Evolutionary conservation across 2,113 vertebrate genomes (phyloP), one percentile per base, ranked within the genome.

Genomic region (Peromyscus californicus): DNA sequence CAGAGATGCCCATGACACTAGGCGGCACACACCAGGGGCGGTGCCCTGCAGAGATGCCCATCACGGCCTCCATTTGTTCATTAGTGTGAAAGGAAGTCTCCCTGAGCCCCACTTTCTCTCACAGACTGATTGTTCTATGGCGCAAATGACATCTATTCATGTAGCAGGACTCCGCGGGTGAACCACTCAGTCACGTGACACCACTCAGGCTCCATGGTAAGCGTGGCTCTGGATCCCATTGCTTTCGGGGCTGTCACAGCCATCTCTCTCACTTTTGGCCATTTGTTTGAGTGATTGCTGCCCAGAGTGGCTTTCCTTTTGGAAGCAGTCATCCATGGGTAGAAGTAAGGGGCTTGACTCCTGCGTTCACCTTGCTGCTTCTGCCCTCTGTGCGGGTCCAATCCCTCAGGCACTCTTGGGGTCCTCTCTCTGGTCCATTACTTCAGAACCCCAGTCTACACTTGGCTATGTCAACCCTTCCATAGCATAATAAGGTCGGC

Each of bases 201-300:
- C 13, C 19, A 0, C 0, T 54, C 3, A 5, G 45, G 59, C 74
- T 16, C 17, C 5, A 1, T 8, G 33, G 9, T 48, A n/a, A 39
- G 21, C 9, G 21, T 57, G 12, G 19, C 17, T 15, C 7, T 3
- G 36, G 0, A 57, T 36, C n/a, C 10, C 13, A 0, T 0, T 31
- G 2, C 5, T 0, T 36, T 0, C 2, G 1, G 36, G 75, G 69
- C 13, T 48, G 15, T 76, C 11, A 42, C 22, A 6, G 11, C 24
- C 21, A 1, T 6, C 45, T 21, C 4, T 63, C 16, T 22, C 45
- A 42, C 39, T 57, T 45, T 26, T 22, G 16, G 24, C 26, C 48
- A 21, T n/a, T 84, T 36, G n/a, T 48, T 13, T 26, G 17, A 16
- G 22, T 1, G 51, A 24, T 61, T 29, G 3, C 51, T 22, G 0